Evolutionary conservation across 2,888 invertebrate genomes (phyloP), one percentile per base, ranked within the genome.

Genomic region (Mesorhabditis sp.): DNA sequence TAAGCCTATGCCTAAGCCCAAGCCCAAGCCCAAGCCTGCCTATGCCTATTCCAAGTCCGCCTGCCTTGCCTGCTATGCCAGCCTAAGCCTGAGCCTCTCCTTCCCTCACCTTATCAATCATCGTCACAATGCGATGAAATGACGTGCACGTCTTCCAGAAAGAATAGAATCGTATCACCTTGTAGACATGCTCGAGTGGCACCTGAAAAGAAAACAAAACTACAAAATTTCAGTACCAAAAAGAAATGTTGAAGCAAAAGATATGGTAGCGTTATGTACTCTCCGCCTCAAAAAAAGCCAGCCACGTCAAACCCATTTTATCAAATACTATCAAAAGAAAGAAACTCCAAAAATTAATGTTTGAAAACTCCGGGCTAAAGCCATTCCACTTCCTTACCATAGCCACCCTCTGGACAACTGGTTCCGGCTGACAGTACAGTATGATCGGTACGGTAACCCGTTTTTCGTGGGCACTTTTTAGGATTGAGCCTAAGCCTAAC

Each of bases 91-190:
- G 2, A 50, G 58, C 58, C 63, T 50, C 7, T 13, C 10, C 1
- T 50, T 68, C 66, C 45, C 72, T 70, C 4, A 82, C 80, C 66
- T 82, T 81, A 67, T 83, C 84, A 67, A 85, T 85, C 83, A 86
- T 81, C 5, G 85, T 85, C 43, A 86, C 83, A 58, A 85, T 86
- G 5, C 85, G 81, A 74, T 85, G 85, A 76, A 85, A 85, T 10
- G 82, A 80, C 3, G 85, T 85, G 76, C 85, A 85, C 43, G 85
- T 84, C 67, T 81, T 81, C 85, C 85, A 85, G 76, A 86, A 86
- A 62, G 81, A 81, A 74, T 85, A 85, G 79, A 83, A 85, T 4
- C 85, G 76, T 50, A 85, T 82, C 58, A 85, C 86, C 71, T 84
- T 84, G 77, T 84, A 84, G 61, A 84, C 84, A 70, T 84, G 74